Percentiles rank a stretch among this genome's conserved stretches.
Evolutionary conservation across 2,113 vertebrate genomes (phyloP).

Genomic region (Cavia porcellus): DNA sequence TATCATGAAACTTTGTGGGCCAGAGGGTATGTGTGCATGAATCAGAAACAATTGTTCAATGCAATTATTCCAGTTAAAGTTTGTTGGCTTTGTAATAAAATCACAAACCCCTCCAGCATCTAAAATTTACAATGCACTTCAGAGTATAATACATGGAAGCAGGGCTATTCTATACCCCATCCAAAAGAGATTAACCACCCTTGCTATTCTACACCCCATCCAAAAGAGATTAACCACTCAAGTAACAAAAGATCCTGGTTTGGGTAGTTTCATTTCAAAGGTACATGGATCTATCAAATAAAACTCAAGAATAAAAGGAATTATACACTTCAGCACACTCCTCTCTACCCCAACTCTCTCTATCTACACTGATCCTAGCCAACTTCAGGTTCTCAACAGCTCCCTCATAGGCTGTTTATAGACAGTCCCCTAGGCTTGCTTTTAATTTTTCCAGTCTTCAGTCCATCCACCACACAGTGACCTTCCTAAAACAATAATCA

Average conservation of each 20-base stretch:
- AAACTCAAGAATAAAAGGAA: slow-evolving; percentile 51
- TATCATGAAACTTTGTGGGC: neutral
- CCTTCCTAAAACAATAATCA: slow-evolving; percentile 47
- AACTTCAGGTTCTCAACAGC: neutral
- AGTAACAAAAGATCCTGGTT: neutral
- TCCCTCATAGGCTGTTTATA: neutral
- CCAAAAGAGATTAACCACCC: neutral
- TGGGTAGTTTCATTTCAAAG: slow-evolving; percentile 16
- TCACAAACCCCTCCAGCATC: neutral
- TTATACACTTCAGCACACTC: neutral
- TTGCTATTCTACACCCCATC: neutral
- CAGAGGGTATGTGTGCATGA: neutral
- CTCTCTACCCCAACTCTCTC: neutral
- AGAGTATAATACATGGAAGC: neutral
- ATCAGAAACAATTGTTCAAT: neutral
- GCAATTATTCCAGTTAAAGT: slow-evolving; percentile 40
- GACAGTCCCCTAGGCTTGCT: neutral
- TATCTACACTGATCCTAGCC: neutral
- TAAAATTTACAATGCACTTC: neutral
- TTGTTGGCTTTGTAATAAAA: slow-evolving; percentile 3
- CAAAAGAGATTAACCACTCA: slow-evolving; percentile 22
- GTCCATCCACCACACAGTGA: neutral
- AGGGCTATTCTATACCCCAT: neutral
- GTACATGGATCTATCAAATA: neutral
- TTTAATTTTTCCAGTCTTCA: slow-evolving; percentile 2